Base-by-base conservation (phyloP, 37 sponge, comb jelly and placozoan genomes). In the Axinella damicornis region DNA sequence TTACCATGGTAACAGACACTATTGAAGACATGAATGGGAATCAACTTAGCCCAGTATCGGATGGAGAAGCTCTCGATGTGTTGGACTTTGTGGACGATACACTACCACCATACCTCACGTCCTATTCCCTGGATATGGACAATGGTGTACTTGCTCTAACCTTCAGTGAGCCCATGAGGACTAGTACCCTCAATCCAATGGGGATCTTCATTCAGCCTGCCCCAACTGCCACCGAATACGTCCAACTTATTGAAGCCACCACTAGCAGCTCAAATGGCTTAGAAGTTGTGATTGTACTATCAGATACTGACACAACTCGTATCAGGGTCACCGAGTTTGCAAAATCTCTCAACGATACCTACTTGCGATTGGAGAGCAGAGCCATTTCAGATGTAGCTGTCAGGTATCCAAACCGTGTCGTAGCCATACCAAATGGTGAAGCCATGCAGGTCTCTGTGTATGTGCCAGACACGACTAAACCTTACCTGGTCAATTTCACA, bases 1-100 rank as follows among this genome's bases (percentile, higher is more conserved):
- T 96, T 20, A 81, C 94, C 21, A 22, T 91, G 46, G 28, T 76
- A 22, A 20, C 21, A 2, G 55, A 61, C 53, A 61, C 89, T 15
- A 56, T 96, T 39, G 21, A 56, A 0, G 97, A 96, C 73, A 96
- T 88, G 92, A 90, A 87, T 76, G 85, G 77, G 18, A 96, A 96
- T 87, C 67, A 67, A 0, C 28, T 82, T 5, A 36, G 35, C 24
- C 70, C 71, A 21, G 19, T 93, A 38, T 37, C 77, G 0, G 76
- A 53, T 35, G 55, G 56, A 2, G 39, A 52, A 59, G 97, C 83
- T 11, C 55, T 91, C 9, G 83, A 85, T 82, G 85, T 83, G 5
- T 18, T 36, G 5, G 56, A 27, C 24, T 84, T 93, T 35, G 71
- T 81, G 13, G 89, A 88, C 65, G 97, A 96, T 57, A 69, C 30